Evolutionary conservation across 1,140 invertebrate genomes (phyloP).

Genomic region (Portunus trituberculatus): DNA sequence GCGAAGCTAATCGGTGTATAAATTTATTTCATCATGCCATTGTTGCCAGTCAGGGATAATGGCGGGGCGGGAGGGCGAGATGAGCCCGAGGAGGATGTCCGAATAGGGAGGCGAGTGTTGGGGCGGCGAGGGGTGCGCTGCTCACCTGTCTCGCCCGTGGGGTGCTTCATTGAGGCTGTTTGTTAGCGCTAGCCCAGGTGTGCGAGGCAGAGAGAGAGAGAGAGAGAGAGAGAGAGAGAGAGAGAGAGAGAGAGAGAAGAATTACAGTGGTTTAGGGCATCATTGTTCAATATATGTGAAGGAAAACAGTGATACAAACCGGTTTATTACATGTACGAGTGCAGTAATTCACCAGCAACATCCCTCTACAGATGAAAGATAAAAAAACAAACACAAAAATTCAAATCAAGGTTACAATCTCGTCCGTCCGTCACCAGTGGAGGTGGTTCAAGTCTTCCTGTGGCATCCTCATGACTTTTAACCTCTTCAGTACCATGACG

Average conservation of each 20-base stretch:
- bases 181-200: not conserved
- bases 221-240: slow-evolving; percentile 7
- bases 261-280: not conserved
- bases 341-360: too few species aligned
- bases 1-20: not conserved
- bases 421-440: too few species aligned
- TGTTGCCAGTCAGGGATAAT: not conserved
- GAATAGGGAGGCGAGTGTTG: not conserved
- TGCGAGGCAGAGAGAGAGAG: not conserved
- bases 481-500: too few species aligned
- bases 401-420: too few species aligned
- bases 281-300: too few species aligned
- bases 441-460: too few species aligned
- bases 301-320: too few species aligned
- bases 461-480: too few species aligned
- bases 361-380: too few species aligned
- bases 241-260: slow-evolving; percentile 34
- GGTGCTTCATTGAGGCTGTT: not conserved
- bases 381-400: too few species aligned
- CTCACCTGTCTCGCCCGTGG: not conserved
- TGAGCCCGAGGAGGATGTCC: not conserved
- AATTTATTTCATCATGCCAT: slow-evolving; percentile 15
- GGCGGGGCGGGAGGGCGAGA: not conserved
- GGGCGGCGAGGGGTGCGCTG: not conserved
- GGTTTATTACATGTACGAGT: too few species aligned